Conservation (phyloP, 2,888 invertebrate genomes). For the Nomada hirtipes region DNA sequence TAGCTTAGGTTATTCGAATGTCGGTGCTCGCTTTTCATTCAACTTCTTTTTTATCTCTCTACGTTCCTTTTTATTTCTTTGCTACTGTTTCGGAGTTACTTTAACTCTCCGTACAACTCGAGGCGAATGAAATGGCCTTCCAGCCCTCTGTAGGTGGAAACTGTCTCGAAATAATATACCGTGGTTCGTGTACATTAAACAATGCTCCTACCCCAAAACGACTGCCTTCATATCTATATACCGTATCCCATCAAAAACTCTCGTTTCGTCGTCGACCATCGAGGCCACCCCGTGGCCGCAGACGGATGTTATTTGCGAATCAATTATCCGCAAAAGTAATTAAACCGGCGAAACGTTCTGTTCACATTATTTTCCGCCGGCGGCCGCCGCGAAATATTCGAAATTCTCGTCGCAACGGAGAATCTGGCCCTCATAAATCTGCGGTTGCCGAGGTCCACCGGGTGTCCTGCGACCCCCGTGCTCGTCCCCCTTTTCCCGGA, state of each 20-base stretch:
- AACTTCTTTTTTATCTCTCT: no score
- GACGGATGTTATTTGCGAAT: constrained; percentile 23
- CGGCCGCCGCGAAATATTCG: constrained; percentile 53
- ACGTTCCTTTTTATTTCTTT: no score
- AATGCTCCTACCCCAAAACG: no score
- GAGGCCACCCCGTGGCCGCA: background rate
- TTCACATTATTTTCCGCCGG: constrained; percentile 40
- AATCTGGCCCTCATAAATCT: constrained; percentile 59
- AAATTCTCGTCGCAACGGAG: constrained; percentile 58
- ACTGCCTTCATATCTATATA: no score
- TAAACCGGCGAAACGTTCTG: constrained; percentile 38
- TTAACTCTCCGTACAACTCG: no score
- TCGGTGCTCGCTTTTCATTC: no score
- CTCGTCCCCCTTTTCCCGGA: constrained; percentile 55
- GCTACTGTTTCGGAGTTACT: no score
- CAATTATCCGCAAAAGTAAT: constrained; percentile 48
- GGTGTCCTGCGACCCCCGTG: constrained; percentile 56
- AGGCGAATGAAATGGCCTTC: no score
- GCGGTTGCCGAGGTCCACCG: constrained; percentile 61
- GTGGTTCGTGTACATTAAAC: no score
- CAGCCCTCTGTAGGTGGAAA: no score
- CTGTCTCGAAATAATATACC: no score
- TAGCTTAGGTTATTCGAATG: no score
- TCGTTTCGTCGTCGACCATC: background rate
- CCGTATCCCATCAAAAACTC: background rate